Percentiles rank a stretch among this genome's conserved stretches.
These are phyloP conservation scores for Eristalis tenax DNA, from an alignment of 2,888 invertebrate genomes.

Conservation along the genomic window DNA sequence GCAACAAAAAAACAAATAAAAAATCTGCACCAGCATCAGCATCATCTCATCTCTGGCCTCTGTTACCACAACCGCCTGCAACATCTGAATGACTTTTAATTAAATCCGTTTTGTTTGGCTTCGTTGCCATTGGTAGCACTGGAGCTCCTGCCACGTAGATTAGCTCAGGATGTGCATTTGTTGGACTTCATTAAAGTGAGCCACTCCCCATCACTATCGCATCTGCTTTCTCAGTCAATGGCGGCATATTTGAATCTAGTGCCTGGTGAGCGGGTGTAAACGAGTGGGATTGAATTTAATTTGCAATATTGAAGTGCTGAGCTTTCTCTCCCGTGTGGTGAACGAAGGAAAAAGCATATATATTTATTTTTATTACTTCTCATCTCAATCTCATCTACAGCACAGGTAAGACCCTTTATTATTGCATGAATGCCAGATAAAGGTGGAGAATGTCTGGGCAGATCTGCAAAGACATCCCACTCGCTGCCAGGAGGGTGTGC, in stretches of 20 bases:
- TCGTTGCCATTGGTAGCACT: constrained; percentile 16
- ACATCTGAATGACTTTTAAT: constrained; percentile 59
- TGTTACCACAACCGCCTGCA: constrained; percentile 5
- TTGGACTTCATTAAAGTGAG: constrained; percentile 63
- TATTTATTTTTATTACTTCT: constrained; percentile 10
- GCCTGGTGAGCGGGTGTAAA: neutral
- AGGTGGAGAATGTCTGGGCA: neutral
- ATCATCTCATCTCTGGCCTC: neutral
- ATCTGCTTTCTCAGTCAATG: neutral
- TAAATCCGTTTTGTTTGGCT: constrained; percentile 66
- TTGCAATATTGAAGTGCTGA: constrained; percentile 56
- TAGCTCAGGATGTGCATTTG: constrained; percentile 57
- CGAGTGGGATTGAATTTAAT: constrained; percentile 50
- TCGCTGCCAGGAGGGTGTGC: neutral
- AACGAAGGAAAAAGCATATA: neutral
- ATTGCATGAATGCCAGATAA: constrained; percentile 38
- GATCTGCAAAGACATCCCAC: constrained; percentile 11
- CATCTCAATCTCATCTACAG: constrained; percentile 35
- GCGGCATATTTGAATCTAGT: neutral
- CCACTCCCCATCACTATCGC: neutral
- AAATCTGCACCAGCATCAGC: neutral
- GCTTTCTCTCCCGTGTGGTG: neutral
- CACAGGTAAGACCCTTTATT: constrained; percentile 49
- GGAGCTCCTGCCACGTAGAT: constrained; percentile 35
- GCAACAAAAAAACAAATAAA: neutral